Percentiles rank a stretch among this genome's conserved stretches.
These are phyloP conservation scores for Leptopilina boulardi DNA, from an alignment of 1,140 invertebrate species.

Conservation along the genomic window DNA sequence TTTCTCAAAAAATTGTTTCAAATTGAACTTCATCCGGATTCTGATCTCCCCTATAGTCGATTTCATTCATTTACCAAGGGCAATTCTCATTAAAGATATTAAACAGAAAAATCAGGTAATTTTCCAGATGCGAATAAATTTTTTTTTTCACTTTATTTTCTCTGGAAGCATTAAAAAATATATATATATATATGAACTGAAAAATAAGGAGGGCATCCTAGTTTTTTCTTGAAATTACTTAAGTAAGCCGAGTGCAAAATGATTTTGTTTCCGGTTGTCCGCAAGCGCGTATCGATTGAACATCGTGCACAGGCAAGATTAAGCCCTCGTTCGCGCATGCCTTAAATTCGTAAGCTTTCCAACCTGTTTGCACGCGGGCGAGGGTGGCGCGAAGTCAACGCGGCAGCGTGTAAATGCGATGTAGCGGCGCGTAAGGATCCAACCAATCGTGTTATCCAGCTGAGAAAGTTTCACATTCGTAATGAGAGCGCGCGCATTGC, in stretches of 20 bases:
- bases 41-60: too few relatives aligned
- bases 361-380: conserved; percentile 35
- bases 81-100: too few relatives aligned
- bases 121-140: too few relatives aligned
- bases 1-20: too few relatives aligned
- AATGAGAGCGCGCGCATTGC: conserved; percentile 43
- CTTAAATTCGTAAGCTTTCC: not conserved
- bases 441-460: conserved; percentile 55
- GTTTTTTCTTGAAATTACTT: conserved; percentile 18
- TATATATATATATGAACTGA: not conserved
- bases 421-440: conserved; percentile 56
- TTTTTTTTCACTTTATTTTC: too few relatives aligned
- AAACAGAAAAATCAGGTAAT: too few relatives aligned
- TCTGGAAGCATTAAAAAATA: too few relatives aligned
- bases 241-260: conserved; percentile 14
- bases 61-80: too few relatives aligned
- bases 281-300: conserved; percentile 29
- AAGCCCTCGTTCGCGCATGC: conserved; percentile 10
- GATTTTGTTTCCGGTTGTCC: conserved; percentile 31
- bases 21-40: too few relatives aligned
- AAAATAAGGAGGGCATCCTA: conserved; percentile 7
- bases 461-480: conserved; percentile 55
- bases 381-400: conserved; percentile 31
- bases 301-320: not conserved
- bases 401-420: conserved; percentile 22